phyloP scores from a whole-genome alignment of 2,888 invertebrate genomes.

The Papilio elwesi region DNA sequence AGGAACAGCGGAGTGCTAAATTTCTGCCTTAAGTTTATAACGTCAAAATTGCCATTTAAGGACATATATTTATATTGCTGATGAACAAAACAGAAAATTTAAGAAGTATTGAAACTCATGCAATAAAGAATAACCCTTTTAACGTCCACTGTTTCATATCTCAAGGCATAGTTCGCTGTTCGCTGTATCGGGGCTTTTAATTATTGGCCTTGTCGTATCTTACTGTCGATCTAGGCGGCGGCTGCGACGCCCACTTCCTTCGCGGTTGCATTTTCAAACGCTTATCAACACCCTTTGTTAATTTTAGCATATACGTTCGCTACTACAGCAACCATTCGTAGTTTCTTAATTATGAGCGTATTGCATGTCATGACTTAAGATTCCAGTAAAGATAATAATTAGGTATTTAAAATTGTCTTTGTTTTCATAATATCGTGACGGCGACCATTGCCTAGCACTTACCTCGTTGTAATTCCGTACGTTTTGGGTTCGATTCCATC shows the following conservation, averaged over 20 bases:
- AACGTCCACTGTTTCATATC: constrained; percentile 26
- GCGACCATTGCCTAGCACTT: too few relatives aligned
- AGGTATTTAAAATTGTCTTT: not conserved
- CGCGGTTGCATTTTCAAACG: constrained; percentile 57
- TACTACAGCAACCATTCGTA: not conserved
- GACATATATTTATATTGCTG: too few relatives aligned
- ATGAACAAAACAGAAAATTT: too few relatives aligned
- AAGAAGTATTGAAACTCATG: not conserved
- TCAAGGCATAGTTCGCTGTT: constrained; percentile 28
- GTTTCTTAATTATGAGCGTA: constrained; percentile 20
- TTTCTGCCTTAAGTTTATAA: too few relatives aligned
- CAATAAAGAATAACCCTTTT: not conserved
- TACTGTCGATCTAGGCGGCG: constrained; percentile 44
- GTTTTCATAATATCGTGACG: too few relatives aligned
- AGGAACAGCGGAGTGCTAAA: too few relatives aligned
- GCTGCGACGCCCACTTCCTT: constrained; percentile 63
- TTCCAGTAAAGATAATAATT: not conserved
- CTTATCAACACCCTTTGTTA: constrained; percentile 43
- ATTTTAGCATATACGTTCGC: constrained; percentile 38
- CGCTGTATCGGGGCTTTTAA: constrained; percentile 42
- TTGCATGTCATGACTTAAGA: constrained; percentile 1
- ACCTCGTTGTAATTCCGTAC: too few relatives aligned
- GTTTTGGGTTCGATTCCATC: too few relatives aligned
- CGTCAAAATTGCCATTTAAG: too few relatives aligned
- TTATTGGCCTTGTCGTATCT: constrained; percentile 43